phyloP scores from a whole-genome alignment of 1,140 invertebrate genomes.

The Trachymyrmex cornetzi region DNA sequence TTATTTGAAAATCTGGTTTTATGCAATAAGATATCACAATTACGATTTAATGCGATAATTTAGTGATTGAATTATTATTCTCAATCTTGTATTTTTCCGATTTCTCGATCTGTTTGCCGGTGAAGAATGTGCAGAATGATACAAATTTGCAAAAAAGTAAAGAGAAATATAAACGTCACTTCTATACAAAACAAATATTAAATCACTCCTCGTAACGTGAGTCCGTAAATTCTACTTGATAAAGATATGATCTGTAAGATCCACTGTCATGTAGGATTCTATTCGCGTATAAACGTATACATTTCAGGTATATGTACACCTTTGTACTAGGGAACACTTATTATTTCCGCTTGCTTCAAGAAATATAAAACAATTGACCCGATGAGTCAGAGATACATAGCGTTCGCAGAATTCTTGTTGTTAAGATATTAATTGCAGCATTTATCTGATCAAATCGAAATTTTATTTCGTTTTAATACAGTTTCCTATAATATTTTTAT shows the following conservation, averaged over 20 bases:
- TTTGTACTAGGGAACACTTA: neutral
- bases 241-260: neutral
- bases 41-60: neutral
- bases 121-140: neutral
- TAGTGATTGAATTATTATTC: neutral
- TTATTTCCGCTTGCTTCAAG: neutral
- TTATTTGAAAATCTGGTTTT: neutral
- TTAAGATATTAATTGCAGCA: conserved; percentile 21
- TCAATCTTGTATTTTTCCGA: neutral
- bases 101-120: neutral
- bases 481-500: neutral
- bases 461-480: neutral
- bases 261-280: no score
- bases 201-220: neutral
- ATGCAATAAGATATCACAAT: neutral
- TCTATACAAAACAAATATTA: neutral
- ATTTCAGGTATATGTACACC: neutral
- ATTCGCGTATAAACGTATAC: neutral
- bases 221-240: neutral
- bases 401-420: neutral
- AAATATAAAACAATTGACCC: conserved; percentile 28
- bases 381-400: conserved; percentile 26
- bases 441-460: neutral
- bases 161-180: neutral
- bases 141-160: neutral